These are phyloP conservation scores for Dufourea novaeangliae DNA, from an alignment of 1,140 invertebrate species.

Conservation along the genomic window DNA sequence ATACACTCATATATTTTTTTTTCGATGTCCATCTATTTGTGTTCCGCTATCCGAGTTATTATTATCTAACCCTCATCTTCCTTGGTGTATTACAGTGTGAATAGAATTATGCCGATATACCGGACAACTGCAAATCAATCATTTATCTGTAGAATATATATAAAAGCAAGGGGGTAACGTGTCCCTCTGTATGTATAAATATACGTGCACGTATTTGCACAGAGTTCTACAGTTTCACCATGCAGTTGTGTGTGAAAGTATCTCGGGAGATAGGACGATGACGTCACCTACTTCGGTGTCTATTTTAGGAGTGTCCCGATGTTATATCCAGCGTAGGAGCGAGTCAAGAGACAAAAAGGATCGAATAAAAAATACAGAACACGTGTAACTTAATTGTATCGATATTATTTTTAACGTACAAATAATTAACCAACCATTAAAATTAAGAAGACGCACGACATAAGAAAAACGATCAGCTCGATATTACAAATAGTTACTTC, in stretches of 20 bases:
- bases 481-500: conserved; percentile 47
- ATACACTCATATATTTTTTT: neutral
- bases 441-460: conserved; percentile 62
- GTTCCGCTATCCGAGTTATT: conserved; percentile 15
- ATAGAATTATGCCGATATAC: neutral
- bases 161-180: neutral
- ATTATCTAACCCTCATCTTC: neutral
- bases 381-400: conserved; percentile 74
- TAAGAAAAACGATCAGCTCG: conserved; percentile 54
- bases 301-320: conserved; percentile 77
- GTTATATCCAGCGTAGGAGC: conserved; percentile 53
- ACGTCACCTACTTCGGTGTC: conserved; percentile 72
- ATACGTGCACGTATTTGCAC: conserved; percentile 16
- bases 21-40: neutral
- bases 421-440: conserved; percentile 76
- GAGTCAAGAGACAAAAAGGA: conserved; percentile 47
- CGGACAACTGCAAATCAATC: neutral
- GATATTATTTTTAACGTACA: conserved; percentile 74
- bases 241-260: conserved; percentile 35
- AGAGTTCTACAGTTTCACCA: conserved; percentile 25
- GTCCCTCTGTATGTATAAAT: neutral
- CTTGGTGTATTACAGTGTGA: neutral
- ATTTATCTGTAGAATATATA: neutral
- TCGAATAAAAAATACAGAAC: conserved; percentile 64
- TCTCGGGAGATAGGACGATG: conserved; percentile 68